These are phyloP conservation scores for Streptopelia turtur DNA, from an alignment of 2,797 vertebrate species.

Conservation along the genomic window DNA sequence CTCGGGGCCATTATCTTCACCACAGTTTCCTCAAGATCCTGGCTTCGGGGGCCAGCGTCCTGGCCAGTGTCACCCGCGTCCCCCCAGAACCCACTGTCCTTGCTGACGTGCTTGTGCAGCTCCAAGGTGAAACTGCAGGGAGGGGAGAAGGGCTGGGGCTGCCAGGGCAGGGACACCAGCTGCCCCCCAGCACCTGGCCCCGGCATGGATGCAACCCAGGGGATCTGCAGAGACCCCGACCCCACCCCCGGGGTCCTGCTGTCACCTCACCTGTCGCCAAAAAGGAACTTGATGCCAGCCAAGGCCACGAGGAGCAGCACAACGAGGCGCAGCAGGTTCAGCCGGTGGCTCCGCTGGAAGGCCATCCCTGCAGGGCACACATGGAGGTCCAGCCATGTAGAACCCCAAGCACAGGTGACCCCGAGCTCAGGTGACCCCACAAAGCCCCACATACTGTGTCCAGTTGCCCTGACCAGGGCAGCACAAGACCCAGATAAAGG, in stretches of 20 bases:
- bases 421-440: not conserved
- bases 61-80: not conserved
- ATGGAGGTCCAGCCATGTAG: fast-evolving
- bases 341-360: constrained; percentile 54
- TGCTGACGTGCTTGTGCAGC: not conserved
- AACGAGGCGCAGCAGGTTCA: constrained; percentile 64
- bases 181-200: no score
- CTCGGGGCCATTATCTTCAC: not conserved
- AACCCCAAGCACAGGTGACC: not conserved
- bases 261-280: constrained; percentile 57
- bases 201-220: fast-evolving
- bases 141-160: not conserved
- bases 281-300: constrained; percentile 69
- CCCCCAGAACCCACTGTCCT: constrained; percentile 60
- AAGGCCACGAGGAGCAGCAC: constrained; percentile 61
- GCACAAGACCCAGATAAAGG: not conserved
- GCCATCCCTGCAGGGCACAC: constrained; percentile 42
- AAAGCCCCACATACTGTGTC: fast-evolving
- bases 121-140: constrained; percentile 54
- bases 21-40: not conserved
- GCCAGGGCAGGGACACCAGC: fast-evolving
- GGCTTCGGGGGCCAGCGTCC: not conserved
- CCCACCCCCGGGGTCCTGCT: not conserved
- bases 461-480: not conserved
- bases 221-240: fast-evolving